Percentiles rank a stretch among this genome's conserved stretches.
phyloP scores from a whole-genome alignment of 2,113 vertebrate genomes.

The Pantherophis guttatus region DNA sequence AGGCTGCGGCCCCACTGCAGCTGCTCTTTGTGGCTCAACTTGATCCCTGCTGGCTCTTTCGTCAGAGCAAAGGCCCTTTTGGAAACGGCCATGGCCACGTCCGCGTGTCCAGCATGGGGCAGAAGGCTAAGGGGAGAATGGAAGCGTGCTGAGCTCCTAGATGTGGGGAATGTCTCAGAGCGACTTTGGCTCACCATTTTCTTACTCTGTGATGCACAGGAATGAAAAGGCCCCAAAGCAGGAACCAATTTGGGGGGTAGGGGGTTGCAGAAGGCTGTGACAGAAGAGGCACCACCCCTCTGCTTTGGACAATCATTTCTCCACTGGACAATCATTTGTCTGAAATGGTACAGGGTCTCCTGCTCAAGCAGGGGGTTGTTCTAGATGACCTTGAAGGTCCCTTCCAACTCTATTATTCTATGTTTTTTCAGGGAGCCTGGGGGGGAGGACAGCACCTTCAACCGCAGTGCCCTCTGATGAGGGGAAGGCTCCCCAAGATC shows the following conservation, averaged over 20 bases:
- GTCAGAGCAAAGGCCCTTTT: neutral
- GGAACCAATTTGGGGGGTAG: fast-evolving
- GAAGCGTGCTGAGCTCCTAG: neutral
- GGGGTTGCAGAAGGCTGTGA: neutral
- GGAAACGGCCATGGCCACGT: neutral
- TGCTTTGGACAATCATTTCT: neutral
- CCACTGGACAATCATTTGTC: neutral
- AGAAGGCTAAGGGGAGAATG: neutral
- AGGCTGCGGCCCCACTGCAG: neutral
- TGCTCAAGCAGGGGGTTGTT: neutral
- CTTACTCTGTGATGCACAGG: neutral
- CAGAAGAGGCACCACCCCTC: neutral
- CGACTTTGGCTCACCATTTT: neutral
- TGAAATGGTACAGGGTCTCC: neutral
- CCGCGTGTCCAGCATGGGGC: neutral
- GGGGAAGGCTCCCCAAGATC: neutral
- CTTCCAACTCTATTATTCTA: too few relatives aligned
- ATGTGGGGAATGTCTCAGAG: neutral
- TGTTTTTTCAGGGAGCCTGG: neutral
- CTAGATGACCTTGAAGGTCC: too few relatives aligned
- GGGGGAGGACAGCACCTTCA: neutral
- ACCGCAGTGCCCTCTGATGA: neutral
- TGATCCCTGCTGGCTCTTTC: neutral
- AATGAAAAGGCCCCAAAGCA: neutral
- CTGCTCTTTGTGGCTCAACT: neutral